phyloP scores from a whole-genome alignment of 2,113 vertebrate genomes.

The Nasalis larvatus region DNA sequence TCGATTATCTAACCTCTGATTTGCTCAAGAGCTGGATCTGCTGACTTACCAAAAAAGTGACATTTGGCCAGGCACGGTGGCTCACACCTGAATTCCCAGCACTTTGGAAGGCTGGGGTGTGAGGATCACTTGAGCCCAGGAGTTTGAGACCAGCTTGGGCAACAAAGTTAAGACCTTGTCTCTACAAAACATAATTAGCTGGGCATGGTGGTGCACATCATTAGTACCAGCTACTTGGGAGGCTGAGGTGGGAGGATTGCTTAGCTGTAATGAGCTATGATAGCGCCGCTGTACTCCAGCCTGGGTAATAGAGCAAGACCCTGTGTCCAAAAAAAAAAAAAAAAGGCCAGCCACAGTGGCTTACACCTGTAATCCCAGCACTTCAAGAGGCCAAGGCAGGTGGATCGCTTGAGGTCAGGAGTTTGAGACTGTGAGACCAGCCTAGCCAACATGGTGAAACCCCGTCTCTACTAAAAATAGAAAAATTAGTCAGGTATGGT shows the following conservation, averaged over 20 bases:
- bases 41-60: no score
- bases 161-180: no score
- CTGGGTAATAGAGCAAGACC: not conserved
- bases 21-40: no score
- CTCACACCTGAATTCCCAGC: no score
- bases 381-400: not conserved
- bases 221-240: not conserved
- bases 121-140: no score
- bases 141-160: no score
- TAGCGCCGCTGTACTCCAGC: not conserved
- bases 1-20: no score
- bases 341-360: not conserved
- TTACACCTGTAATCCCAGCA: not conserved
- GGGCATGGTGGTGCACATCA: not conserved
- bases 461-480: not conserved
- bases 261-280: not conserved
- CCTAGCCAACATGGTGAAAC: not conserved
- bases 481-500: not conserved
- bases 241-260: not conserved
- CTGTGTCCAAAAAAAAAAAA: not conserved
- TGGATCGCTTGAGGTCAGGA: not conserved
- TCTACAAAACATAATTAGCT: no score
- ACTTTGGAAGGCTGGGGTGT: no score
- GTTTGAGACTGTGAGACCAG: not conserved
- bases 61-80: rapidly evolving